Percentiles rank a stretch among this genome's conserved stretches.
Evolutionary conservation across 2,888 invertebrate genomes (phyloP).

Genomic region (Troglohyphantes excavatus): DNA sequence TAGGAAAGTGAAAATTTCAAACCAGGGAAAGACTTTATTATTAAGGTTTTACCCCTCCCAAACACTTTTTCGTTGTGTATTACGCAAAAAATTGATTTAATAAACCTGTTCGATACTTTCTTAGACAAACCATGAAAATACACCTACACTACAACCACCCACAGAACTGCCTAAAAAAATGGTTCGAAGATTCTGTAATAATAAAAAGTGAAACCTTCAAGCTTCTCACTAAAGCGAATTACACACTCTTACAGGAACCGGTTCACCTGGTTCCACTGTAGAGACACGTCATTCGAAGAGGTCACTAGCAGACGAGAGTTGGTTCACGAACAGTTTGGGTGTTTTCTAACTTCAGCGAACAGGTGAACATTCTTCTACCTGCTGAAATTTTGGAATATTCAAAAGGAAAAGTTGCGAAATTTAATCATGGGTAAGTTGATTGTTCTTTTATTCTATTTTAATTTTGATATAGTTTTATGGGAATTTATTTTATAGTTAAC

Average conservation of each 20-base stretch:
- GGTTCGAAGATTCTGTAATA: neutral
- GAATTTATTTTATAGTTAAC: neutral
- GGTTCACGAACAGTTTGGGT: neutral
- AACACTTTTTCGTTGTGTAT: too few relatives aligned
- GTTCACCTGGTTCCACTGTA: slow-evolving; percentile 58
- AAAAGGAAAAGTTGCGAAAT: neutral
- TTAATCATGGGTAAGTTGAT: slow-evolving; percentile 18
- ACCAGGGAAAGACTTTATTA: too few relatives aligned
- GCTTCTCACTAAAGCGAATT: neutral
- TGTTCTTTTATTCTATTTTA: neutral
- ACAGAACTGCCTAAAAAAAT: neutral
- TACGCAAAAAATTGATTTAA: too few relatives aligned
- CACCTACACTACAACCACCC: slow-evolving; percentile 28
- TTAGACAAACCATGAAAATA: neutral
- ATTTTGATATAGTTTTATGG: neutral
- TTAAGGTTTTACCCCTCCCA: too few relatives aligned
- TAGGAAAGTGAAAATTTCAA: too few relatives aligned
- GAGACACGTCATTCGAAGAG: slow-evolving; percentile 60
- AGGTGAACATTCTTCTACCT: neutral
- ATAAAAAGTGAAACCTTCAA: slow-evolving; percentile 42
- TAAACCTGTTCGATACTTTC: neutral
- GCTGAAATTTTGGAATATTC: neutral
- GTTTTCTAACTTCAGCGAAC: slow-evolving; percentile 15
- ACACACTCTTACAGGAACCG: slow-evolving; percentile 39
- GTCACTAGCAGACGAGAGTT: slow-evolving; percentile 14